Base-by-base conservation (phyloP, 2,113 vertebrate genomes). In the Oxygymnocypris stewartii region DNA sequence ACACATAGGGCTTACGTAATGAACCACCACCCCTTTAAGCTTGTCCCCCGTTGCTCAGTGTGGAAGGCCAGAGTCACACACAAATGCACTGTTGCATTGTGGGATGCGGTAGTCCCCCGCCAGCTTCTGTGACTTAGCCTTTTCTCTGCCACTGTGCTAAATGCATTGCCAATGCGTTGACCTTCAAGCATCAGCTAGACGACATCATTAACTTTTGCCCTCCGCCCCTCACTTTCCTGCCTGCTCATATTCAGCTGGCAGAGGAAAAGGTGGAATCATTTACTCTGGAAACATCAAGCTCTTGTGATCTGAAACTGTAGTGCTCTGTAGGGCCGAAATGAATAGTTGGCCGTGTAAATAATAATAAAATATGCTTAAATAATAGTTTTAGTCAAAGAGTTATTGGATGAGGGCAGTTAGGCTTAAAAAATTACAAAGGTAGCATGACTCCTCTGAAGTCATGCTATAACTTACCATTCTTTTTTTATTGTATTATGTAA, bases 171-270 rank as follows among this genome's bases (percentile, higher is more conserved):
- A 79, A 42, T 57, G 75, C 14, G 2, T 23, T 79, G 84, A 71
- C 84, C 84, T 71, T 71, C 63, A 78, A 51, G 59, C 18, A 63
- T 85, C 63, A 57, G 61, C 44, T 57, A 12, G 84, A 11, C n/a
- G 14, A 73, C 47, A 67, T 2, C 75, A 54, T 25, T 73, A 85
- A 37, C 84, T 63, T 49, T 28, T 85, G 84, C n/a, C 12, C 35
- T 80, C 20, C 2, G 2, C 23, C 71, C 11, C 20, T n/a, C 28
- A n/a, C 31, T 79, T 59, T 59, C 18, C 31, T 61, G 57, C 40
- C 35, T 79, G 35, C 78, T 79, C 12, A 4, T 10, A 23, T 59
- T 79, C 77, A 59, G 51, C 11, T 2, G 5, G 23, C 40, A 42
- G 37, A 16, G 2, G 40, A 42, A 73, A 73, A 73, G 69, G 4